phyloP scores from a whole-genome alignment of 2,113 vertebrate genomes.

The Galemys pyrenaicus region DNA sequence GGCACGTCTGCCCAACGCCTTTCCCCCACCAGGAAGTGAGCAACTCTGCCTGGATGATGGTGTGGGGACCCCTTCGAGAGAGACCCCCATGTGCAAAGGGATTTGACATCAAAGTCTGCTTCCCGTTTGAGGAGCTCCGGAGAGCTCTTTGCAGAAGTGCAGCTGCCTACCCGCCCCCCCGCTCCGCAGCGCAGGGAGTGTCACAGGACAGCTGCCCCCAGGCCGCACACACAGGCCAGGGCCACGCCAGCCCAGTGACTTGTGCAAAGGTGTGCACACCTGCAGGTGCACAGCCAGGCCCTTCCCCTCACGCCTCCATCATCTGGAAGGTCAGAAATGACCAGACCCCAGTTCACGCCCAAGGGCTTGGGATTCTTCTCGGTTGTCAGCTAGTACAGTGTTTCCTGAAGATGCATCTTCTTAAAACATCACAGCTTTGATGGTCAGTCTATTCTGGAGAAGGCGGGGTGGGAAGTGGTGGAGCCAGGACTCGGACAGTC shows the following conservation, averaged over 20 bases:
- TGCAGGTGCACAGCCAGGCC: not conserved
- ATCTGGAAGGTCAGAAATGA: not conserved
- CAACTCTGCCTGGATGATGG: not conserved
- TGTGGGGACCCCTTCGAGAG: rapidly evolving
- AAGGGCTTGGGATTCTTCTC: not conserved
- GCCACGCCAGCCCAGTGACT: too few species aligned
- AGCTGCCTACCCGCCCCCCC: not conserved
- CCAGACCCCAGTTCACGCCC: not conserved
- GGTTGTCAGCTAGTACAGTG: not conserved
- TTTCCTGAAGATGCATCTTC: not conserved
- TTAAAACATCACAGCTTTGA: not conserved
- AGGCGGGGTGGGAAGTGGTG: too few species aligned
- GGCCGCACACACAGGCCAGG: not conserved
- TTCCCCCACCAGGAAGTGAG: not conserved
- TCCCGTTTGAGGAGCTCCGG: not conserved
- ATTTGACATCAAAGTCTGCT: not conserved
- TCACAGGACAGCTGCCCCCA: rapidly evolving
- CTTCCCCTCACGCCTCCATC: not conserved
- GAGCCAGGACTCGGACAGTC: not conserved
- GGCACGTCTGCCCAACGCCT: not conserved
- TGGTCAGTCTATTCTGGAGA: not conserved
- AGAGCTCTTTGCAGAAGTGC: constrained; percentile 30
- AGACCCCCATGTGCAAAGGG: not conserved
- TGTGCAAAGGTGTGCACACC: too few species aligned
- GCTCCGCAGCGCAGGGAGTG: not conserved